Evolutionary conservation across 2,888 invertebrate species (phyloP).

Genomic region (Agrilus cyanescens): DNA sequence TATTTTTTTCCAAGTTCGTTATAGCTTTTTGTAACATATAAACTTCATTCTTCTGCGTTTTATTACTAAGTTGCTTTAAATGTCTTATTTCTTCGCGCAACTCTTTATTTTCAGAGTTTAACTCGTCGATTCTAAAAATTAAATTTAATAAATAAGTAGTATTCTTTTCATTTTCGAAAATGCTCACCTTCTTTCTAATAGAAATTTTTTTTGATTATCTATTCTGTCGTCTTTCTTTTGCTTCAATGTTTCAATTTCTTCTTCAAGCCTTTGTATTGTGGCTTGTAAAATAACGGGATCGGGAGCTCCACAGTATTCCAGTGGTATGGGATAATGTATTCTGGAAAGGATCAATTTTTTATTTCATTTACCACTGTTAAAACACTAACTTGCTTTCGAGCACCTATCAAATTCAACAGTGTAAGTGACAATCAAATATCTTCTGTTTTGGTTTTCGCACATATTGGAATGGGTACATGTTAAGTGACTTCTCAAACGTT

Average conservation of each 20-base stretch:
- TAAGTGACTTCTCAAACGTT: constrained; percentile 28
- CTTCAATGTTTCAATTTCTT: constrained; percentile 23
- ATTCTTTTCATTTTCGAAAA: constrained; percentile 26
- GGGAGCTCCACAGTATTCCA: constrained; percentile 43
- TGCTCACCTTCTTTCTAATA: constrained; percentile 10
- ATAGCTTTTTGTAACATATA: constrained; percentile 30
- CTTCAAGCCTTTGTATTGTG: constrained; percentile 37
- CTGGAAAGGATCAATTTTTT: constrained; percentile 19
- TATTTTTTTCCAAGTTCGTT: constrained; percentile 33
- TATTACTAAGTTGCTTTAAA: constrained; percentile 18
- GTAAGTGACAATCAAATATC: constrained; percentile 43
- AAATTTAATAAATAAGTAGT: constrained; percentile 11
- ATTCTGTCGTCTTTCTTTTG: constrained; percentile 1
- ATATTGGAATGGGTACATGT: constrained; percentile 15
- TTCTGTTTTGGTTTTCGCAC: constrained; percentile 22
- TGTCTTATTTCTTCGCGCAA: constrained; percentile 24
- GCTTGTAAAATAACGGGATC: constrained; percentile 39
- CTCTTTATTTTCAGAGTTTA: constrained; percentile 27
- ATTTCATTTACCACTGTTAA: not conserved
- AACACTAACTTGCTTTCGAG: not conserved
- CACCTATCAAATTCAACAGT: constrained; percentile 44
- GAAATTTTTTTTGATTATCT: not conserved
- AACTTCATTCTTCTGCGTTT: constrained; percentile 19
- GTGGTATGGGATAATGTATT: constrained; percentile 42
- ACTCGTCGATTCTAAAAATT: constrained; percentile 26